Evolutionary conservation across 2,113 vertebrate species (phyloP).

Genomic region (Labeo catla): DNA sequence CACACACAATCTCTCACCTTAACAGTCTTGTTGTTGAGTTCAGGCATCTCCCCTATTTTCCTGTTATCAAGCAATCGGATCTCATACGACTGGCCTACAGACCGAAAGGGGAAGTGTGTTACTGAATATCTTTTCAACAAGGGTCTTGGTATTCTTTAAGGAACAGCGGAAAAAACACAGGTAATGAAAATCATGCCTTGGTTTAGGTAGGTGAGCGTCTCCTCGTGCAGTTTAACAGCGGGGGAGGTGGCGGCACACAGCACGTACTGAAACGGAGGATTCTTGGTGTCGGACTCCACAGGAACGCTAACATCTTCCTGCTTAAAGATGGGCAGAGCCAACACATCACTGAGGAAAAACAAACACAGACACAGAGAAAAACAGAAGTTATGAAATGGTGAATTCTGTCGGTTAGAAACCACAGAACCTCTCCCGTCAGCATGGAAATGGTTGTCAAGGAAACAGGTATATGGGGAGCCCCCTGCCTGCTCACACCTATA

Average conservation of each 20-base stretch:
- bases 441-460: conserved; percentile 42
- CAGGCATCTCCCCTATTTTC: conserved; percentile 93
- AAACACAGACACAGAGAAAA: neutral
- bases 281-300: conserved; percentile 87
- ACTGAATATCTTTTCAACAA: neutral
- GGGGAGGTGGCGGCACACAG: conserved; percentile 96
- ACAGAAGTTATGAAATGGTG: neutral
- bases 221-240: conserved; percentile 95
- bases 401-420: conserved; percentile 7
- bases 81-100: conserved; percentile 94
- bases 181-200: conserved; percentile 81
- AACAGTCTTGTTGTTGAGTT: conserved; percentile 94
- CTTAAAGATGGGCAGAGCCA: conserved; percentile 98
- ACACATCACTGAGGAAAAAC: conserved; percentile 84
- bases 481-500: neutral
- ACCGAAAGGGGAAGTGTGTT: neutral
- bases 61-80: conserved; percentile 97
- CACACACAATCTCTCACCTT: conserved; percentile 81
- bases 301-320: conserved; percentile 95
- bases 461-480: conserved; percentile 16
- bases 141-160: neutral
- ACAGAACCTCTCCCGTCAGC: neutral
- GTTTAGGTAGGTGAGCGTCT: conserved; percentile 98
- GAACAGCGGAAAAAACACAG: neutral
- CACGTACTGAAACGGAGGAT: conserved; percentile 96